A percentile compares a stretch with the other conserved stretches of the same genome.
phyloP scores from a whole-genome alignment of 2,113 vertebrate genomes.

The Lophochroa leadbeateri region DNA sequence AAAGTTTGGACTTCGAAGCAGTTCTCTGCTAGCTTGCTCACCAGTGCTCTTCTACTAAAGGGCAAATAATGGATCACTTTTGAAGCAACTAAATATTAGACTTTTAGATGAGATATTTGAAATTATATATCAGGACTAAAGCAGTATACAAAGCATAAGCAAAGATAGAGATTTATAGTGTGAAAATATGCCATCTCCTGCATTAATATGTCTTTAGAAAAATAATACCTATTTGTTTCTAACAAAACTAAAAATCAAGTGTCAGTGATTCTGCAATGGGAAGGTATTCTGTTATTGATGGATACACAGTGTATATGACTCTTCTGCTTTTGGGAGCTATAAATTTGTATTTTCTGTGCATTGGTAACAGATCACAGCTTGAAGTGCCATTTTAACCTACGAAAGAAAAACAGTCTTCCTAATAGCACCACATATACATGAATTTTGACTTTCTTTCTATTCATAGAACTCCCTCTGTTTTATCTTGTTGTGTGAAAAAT shows the following conservation, averaged over 20 bases:
- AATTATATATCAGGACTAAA: not conserved
- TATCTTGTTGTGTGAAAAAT: not conserved
- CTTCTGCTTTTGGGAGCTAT: not conserved
- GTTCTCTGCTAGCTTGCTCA: not conserved
- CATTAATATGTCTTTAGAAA: not conserved
- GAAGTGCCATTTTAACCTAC: not conserved
- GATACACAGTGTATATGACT: not conserved
- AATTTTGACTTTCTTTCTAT: not conserved
- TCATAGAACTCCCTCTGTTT: not conserved
- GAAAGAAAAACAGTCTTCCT: not conserved
- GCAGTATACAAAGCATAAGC: not conserved
- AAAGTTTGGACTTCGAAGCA: not conserved
- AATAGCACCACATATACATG: not conserved
- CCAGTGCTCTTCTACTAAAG: not conserved
- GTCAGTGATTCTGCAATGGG: not conserved
- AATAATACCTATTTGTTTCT: not conserved
- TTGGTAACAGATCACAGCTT: not conserved
- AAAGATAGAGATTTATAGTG: not conserved
- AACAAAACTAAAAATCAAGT: not conserved
- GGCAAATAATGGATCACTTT: not conserved
- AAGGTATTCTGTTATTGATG: not conserved
- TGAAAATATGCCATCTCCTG: not conserved
- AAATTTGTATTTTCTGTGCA: not conserved
- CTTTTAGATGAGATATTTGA: not conserved
- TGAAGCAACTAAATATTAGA: not conserved